Evolutionary conservation across 2,797 vertebrate genomes (phyloP), one percentile per base, ranked within the genome.

Genomic region (Sebastes itinus): DNA sequence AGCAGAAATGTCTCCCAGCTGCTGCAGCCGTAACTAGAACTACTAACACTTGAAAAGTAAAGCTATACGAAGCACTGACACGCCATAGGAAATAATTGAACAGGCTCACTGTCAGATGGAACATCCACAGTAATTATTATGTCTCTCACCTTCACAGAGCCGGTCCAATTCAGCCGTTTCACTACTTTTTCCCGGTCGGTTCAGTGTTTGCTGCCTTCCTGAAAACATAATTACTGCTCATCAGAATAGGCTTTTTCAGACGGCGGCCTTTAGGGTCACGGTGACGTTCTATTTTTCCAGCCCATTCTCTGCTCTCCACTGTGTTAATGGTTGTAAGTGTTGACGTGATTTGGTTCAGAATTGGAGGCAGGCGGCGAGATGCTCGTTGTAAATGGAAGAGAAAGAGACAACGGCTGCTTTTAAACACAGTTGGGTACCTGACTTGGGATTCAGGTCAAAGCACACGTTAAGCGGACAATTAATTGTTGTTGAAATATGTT

Each of bases 321-420:
- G 60, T 32, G 87, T 88, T 90, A 92, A 93, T 92, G 82, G 82
- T 25, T 71, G 30, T 22, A 76, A 81, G 68, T 78, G 75, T 85
- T 89, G 82, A 90, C 67, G 81, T 90, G 89, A 90, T 90, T 87
- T 68, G 87, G 77, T 85, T 92, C 78, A 80, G 83, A 91, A 92
- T 71, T 7, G 5, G n/a, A 52, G 77, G 66, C 67, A 20, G 65
- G 52, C 30, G 4, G 75, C 4, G 28, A 79, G 78, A 78, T 56
- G 74, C 75, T 80, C n/a, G 2, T n/a, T 52, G 80, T 84, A 85
- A 90, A 80, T 85, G 77, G 71, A 77, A 78, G 83, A 86, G 75
- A 74, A 61, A 54, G 54, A 77, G 76, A 83, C 83, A 74, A 67
- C 58, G 59, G 82, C 62, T 85, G 81, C 80, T 86, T 87, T 83